Base-by-base conservation (phyloP, 2,888 invertebrate genomes). In the Cecidostiba fungosa region DNA sequence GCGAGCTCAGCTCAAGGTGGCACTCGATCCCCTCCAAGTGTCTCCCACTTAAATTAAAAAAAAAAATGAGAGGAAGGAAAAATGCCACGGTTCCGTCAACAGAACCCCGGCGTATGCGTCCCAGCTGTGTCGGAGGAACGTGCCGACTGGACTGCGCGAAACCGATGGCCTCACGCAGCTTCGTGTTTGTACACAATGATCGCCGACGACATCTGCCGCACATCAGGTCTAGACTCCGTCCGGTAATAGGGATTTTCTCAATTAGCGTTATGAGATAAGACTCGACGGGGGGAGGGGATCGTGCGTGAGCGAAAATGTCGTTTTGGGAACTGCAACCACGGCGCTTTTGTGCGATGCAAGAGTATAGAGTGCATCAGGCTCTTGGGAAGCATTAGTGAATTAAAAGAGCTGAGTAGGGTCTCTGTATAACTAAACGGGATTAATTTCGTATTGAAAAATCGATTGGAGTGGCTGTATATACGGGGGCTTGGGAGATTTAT, bases 131-230 rank as follows among this genome's bases (percentile, higher is more conserved):
- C 26, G 62, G 29, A 29, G 66, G 62, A 26, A 29, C 66, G 66
- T 66, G 66, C 23, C 66, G 66, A 66, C 66, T 66, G 29, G 19
- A 62, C 23, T 62, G 10, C 16, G 50, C 50, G 19, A 50, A 19
- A 19, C 50, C 50, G 50, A 43, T 50, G 16, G 16, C 47, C 47
- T 16, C 6, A 3, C 10, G 8, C 1, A n/a, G n/a, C n/a, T n/a
- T n/a, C 12, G 29, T 66, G 66, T 66, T 66, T 66, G 66, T 66
- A 66, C 29, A 66, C 66, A 66, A 66, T 29, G 66, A 23, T 43
- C 66, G 26, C n/a, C 29, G 66, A 66, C 62, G 62, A 66, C 66
- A 59, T 59, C 54, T 59, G 54, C n/a, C 54, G n/a, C n/a, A 59
- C 54, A n/a, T n/a, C n/a, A 59, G 26, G 14, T 29, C 26, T 26